Conservation (phyloP, 2,888 invertebrate genomes). For the Euplagia quadripunctaria region DNA sequence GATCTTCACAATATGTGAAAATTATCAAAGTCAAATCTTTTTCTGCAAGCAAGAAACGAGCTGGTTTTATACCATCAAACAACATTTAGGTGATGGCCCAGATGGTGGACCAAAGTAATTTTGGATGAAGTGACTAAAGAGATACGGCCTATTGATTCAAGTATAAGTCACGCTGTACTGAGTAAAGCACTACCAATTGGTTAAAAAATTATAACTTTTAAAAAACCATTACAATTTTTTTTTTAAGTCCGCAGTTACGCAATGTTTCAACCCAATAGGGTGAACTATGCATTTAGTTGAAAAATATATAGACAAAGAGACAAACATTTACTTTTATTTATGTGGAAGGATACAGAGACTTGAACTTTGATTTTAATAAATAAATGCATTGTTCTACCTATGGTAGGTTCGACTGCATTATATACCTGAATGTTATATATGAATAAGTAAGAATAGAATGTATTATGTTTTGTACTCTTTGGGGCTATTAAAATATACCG, state of each 20-base stretch:
- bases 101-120: background rate
- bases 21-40: background rate
- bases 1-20: background rate
- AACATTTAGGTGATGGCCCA: background rate
- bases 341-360: background rate
- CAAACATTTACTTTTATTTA: too few relatives aligned
- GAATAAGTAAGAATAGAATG: too few relatives aligned
- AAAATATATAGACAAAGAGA: too few relatives aligned
- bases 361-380: too few relatives aligned
- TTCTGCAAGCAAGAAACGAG: background rate
- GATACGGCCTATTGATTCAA: background rate
- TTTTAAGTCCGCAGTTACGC: too few relatives aligned
- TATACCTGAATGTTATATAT: background rate
- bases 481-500: too few relatives aligned
- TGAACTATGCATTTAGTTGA: too few relatives aligned
- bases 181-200: too few relatives aligned
- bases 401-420: background rate
- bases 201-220: background rate
- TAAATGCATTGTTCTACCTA: background rate
- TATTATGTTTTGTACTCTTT: too few relatives aligned
- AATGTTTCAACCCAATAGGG: too few relatives aligned
- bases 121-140: background rate
- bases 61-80: background rate
- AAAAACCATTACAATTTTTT: too few relatives aligned
- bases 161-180: too few relatives aligned